Conservation (phyloP, 1,140 invertebrate species). For the Aporrectodea caliginosa region DNA sequence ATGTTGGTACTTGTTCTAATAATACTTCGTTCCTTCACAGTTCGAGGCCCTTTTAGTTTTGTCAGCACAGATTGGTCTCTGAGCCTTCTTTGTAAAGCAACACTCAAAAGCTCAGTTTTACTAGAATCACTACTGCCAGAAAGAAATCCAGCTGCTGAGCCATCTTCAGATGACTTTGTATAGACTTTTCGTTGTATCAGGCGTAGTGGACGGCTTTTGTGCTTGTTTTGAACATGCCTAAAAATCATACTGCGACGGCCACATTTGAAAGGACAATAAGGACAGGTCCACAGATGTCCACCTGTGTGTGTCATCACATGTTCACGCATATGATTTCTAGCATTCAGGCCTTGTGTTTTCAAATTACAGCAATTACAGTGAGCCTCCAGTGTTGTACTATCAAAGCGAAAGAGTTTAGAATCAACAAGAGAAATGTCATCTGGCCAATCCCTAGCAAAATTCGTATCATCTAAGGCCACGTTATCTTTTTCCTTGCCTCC, state of each 20-base stretch:
- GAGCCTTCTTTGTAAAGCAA: no score
- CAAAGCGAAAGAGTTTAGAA: background rate
- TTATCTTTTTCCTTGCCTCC: background rate
- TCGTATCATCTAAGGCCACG: background rate
- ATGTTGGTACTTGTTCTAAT: background rate
- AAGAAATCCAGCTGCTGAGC: no score
- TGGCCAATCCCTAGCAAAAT: background rate
- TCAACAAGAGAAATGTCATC: constrained; percentile 6
- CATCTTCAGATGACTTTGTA: background rate
- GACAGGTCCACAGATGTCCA: constrained; percentile 13
- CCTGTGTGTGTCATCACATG: constrained; percentile 11
- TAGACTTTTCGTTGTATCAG: background rate
- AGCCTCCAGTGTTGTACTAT: background rate
- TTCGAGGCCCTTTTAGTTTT: constrained; percentile 19
- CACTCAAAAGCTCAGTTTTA: no score
- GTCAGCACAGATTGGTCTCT: background rate
- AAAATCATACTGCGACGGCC: background rate
- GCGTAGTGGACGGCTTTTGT: background rate
- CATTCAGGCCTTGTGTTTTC: background rate
- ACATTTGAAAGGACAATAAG: constrained; percentile 9
- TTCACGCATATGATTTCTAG: constrained; percentile 18
- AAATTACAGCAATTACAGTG: background rate
- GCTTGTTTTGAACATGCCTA: constrained; percentile 6
- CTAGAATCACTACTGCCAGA: no score
- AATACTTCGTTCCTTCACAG: constrained; percentile 14